A percentile compares a stretch with the other conserved stretches of the same genome.
phyloP scores from a whole-genome alignment of 2,888 invertebrate genomes.

The Trisateles emortualis region DNA sequence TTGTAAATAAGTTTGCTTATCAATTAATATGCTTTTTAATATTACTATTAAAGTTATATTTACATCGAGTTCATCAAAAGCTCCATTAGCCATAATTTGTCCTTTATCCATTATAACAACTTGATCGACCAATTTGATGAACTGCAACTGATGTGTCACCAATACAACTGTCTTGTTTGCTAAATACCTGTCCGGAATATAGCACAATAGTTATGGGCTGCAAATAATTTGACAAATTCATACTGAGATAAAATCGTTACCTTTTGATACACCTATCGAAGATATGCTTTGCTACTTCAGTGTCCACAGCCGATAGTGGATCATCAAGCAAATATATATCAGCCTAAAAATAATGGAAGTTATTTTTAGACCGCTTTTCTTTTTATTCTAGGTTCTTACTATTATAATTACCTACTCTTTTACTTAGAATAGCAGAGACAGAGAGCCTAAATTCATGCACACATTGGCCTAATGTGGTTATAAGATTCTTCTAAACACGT shows the following conservation, averaged over 20 bases:
- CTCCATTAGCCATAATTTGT: slow-evolving; percentile 68
- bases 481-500: too few relatives aligned
- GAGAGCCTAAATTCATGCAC: too few relatives aligned
- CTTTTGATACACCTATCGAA: slow-evolving; percentile 89
- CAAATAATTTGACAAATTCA: background rate
- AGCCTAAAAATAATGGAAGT: slow-evolving; percentile 75
- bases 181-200: slow-evolving; percentile 72
- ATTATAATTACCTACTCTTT: too few relatives aligned
- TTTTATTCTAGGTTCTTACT: too few relatives aligned
- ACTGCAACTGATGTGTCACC: slow-evolving; percentile 95
- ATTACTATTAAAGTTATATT: slow-evolving; percentile 22
- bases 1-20: too few relatives aligned
- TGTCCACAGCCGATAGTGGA: slow-evolving; percentile 91
- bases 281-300: slow-evolving; percentile 89
- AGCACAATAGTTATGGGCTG: background rate
- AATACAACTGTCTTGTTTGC: slow-evolving; percentile 91
- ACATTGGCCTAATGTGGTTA: too few relatives aligned
- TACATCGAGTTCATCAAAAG: slow-evolving; percentile 73
- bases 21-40: too few relatives aligned
- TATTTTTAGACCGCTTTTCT: background rate
- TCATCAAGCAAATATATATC: slow-evolving; percentile 92
- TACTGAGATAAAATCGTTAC: slow-evolving; percentile 40
- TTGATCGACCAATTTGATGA: slow-evolving; percentile 89
- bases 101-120: slow-evolving; percentile 80
- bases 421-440: too few relatives aligned